Conservation (phyloP, 2,888 invertebrate genomes). For the Biston betularia region DNA sequence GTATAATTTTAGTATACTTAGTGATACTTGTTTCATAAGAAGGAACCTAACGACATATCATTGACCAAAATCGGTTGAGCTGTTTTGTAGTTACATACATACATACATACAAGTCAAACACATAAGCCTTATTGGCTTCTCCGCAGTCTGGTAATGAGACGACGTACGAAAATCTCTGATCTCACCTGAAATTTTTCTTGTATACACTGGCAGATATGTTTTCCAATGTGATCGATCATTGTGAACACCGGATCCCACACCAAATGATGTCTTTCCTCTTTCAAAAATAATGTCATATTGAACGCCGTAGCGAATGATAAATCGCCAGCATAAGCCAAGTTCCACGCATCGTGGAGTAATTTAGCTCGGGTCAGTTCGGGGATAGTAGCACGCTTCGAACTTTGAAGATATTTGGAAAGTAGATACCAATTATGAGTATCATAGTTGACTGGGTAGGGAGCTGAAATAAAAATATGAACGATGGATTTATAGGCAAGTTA, state of each 20-base stretch:
- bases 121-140: no score
- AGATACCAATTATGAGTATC: conserved; percentile 92
- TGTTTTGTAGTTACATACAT: no score
- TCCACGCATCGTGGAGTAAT: conserved; percentile 92
- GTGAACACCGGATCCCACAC: conserved; percentile 95
- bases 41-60: no score
- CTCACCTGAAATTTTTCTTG: conserved; percentile 90
- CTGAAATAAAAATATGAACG: conserved; percentile 69
- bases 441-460: conserved; percentile 94
- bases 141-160: no score
- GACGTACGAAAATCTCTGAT: no score
- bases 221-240: conserved; percentile 92
- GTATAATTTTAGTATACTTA: no score
- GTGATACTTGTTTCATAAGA: no score
- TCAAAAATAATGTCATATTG: conserved; percentile 92
- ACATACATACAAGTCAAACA: no score
- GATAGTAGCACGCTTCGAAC: conserved; percentile 83
- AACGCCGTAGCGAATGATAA: conserved; percentile 91
- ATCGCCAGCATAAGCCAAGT: conserved; percentile 92
- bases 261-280: conserved; percentile 89
- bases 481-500: not conserved
- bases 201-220: conserved; percentile 88
- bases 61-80: no score
- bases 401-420: conserved; percentile 88
- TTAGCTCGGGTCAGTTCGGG: conserved; percentile 91